Evolutionary conservation across 2,113 vertebrate species (phyloP), one percentile per base, ranked within the genome.

Genomic region (Chloebia gouldiae): DNA sequence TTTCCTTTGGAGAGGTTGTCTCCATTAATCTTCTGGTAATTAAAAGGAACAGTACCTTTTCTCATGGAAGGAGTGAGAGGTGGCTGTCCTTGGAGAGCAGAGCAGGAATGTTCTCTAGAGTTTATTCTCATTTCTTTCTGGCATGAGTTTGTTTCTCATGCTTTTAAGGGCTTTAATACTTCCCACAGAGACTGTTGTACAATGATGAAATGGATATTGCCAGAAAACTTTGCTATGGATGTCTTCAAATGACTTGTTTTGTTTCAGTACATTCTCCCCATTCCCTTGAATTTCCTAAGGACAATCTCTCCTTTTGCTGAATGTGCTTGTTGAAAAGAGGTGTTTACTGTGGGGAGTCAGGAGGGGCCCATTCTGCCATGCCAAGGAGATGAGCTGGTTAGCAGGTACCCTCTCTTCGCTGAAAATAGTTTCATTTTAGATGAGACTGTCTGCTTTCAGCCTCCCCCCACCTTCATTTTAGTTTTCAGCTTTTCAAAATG

Each of bases 91-190:
- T 59, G 59, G 84, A 59, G 45, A 88, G 27, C 30, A 47, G 45
- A 72, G 70, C 70, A 94, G 77, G 71, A 93, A 53, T 87, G 53
- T 31, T 89, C 49, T 77, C 60, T 13, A 14, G 53, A 54, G 24
- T 87, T 92, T 16, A 40, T 70, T 94, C 86, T 73, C 20, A 4
- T 89, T 91, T 18, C 45, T 77, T 8, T 73, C 44, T 95, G 87
- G 59, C 64, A 19, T 60, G 22, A 51, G 40, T 82, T 80, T 63
- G 27, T 80, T 94, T 91, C 75, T 88, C 45, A 28, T 85, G 75
- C 57, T 82, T 91, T 86, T 72, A 33, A 54, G 70, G 16, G 13
- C 42, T 91, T 70, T 72, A 61, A 47, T 87, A 39, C 40, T 92
- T 85, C 75, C 81, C 68, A 13, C 14, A 28, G 54, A 88, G 59